phyloP scores from a whole-genome alignment of 2,797 vertebrate genomes.

The Coendou prehensilis region DNA sequence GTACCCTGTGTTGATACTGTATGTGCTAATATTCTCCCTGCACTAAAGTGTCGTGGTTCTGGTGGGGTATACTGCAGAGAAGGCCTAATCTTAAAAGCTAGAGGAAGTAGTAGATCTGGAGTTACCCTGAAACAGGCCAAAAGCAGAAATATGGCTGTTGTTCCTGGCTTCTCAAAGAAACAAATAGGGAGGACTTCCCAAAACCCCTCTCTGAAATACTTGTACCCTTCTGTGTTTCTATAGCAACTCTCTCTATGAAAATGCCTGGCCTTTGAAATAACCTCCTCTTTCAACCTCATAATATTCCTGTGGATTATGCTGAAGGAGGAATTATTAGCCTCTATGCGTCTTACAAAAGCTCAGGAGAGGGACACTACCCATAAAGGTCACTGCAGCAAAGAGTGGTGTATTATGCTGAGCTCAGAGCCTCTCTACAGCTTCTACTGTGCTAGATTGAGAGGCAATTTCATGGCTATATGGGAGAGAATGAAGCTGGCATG shows the following conservation, averaged over 20 bases:
- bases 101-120: neutral
- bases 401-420: neutral
- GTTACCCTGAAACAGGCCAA: constrained; percentile 37
- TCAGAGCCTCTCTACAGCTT: neutral
- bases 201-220: constrained; percentile 55
- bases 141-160: neutral
- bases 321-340: neutral
- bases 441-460: neutral
- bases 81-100: neutral
- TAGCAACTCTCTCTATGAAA: constrained; percentile 74
- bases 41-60: neutral
- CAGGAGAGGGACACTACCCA: constrained; percentile 33
- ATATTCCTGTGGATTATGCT: constrained; percentile 40
- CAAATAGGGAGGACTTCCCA: constrained; percentile 27
- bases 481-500: constrained; percentile 26
- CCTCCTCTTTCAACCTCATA: constrained; percentile 59
- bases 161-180: constrained; percentile 62
- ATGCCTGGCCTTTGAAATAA: constrained; percentile 71
- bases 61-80: neutral
- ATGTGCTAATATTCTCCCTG: neutral
- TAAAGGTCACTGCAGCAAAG: neutral
- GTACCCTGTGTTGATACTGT: neutral
- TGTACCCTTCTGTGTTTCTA: constrained; percentile 71
- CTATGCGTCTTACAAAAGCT: neutral
- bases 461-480: neutral